Conservation (phyloP, 37 sponge, comb jelly and placozoan species). For the Axinella damicornis region DNA sequence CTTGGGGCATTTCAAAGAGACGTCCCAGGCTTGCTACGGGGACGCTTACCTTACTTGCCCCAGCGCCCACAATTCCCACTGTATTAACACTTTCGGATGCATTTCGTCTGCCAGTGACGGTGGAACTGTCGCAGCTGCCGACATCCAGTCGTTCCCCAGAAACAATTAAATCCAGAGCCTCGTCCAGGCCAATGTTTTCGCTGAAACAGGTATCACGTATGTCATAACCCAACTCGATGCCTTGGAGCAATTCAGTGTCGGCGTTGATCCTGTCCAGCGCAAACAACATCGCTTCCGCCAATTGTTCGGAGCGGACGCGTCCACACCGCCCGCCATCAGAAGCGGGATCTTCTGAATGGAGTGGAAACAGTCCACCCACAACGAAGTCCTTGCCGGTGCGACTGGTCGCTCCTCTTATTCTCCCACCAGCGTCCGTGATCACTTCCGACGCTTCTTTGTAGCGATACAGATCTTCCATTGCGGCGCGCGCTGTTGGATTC, state of each 20-base stretch:
- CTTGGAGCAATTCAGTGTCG: slow-evolving; percentile 45
- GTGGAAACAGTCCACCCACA: slow-evolving; percentile 82
- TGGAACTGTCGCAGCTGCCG: neutral
- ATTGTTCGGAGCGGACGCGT: neutral
- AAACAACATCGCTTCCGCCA: slow-evolving; percentile 85
- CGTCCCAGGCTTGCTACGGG: slow-evolving; percentile 69
- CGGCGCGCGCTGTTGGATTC: too few species aligned
- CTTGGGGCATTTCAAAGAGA: slow-evolving; percentile 69
- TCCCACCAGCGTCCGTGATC: too few species aligned
- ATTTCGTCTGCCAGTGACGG: neutral
- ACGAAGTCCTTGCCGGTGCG: slow-evolving; percentile 41
- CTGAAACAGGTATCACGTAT: slow-evolving; percentile 81
- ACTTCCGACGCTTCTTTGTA: too few species aligned
- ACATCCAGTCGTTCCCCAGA: slow-evolving; percentile 36
- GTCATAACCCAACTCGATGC: slow-evolving; percentile 71
- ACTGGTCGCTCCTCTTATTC: too few species aligned
- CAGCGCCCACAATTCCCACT: slow-evolving; percentile 69
- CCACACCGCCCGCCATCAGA: neutral
- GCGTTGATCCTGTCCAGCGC: slow-evolving; percentile 75
- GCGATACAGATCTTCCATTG: too few species aligned
- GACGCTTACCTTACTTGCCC: slow-evolving; percentile 48
- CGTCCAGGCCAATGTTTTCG: slow-evolving; percentile 62
- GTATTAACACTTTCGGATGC: neutral
- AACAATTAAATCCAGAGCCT: slow-evolving; percentile 62
- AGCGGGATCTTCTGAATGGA: slow-evolving; percentile 19